These are phyloP conservation scores for Penaeus indicus DNA, from an alignment of 1,140 invertebrate species.

Conservation along the genomic window DNA sequence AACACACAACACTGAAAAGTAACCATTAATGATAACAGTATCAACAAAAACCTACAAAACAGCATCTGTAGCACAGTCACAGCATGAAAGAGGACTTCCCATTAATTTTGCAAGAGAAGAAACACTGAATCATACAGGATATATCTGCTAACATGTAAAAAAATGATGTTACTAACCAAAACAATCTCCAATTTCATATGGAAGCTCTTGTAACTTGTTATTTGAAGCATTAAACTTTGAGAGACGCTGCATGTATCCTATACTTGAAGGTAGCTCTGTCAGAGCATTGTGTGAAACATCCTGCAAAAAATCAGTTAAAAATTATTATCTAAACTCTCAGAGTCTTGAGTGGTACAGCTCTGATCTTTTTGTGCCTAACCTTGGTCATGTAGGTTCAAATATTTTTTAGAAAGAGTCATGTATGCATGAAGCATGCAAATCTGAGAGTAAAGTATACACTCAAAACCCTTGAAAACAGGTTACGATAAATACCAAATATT, in stretches of 20 bases:
- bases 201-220: conserved; percentile 75
- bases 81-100: no score
- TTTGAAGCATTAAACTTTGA: conserved; percentile 75
- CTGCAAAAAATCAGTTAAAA: conserved; percentile 69
- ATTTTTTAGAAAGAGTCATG: no score
- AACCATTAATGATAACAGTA: no score
- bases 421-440: no score
- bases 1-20: no score
- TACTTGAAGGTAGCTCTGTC: conserved; percentile 73
- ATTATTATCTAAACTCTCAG: not conserved
- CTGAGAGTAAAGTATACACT: not conserved
- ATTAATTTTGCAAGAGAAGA: no score
- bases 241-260: conserved; percentile 76
- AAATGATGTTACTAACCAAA: conserved; percentile 41
- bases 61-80: no score
- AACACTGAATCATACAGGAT: not conserved
- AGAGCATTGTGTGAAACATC: conserved; percentile 78
- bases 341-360: no score
- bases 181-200: conserved; percentile 73
- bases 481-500: conserved; percentile 66
- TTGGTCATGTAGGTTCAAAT: no score
- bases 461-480: not conserved
- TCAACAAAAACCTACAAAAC: no score
- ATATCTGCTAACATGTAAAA: conserved; percentile 72
- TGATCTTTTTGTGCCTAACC: no score